Percentiles rank a stretch among this genome's conserved stretches.
Conservation (phyloP, 2,113 vertebrate genomes). For the Madoqua kirkii region DNA sequence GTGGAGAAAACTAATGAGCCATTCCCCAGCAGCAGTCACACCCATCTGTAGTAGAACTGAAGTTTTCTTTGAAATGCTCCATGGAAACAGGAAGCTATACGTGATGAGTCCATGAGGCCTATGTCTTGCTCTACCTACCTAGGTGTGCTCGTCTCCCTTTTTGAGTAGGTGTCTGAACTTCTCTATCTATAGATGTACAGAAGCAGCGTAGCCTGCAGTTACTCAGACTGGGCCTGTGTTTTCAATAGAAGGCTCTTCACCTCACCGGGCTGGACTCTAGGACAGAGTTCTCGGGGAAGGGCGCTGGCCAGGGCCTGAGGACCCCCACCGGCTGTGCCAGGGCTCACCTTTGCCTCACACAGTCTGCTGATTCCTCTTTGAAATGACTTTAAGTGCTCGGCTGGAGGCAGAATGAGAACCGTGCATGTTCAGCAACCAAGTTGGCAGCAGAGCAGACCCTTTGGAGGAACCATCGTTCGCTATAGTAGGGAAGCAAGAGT, state of each 20-base stretch:
- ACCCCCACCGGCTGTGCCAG: neutral
- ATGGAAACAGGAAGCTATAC: neutral
- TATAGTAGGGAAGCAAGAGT: neutral
- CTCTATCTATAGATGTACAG: neutral
- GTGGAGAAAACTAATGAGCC: neutral
- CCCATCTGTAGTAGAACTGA: neutral
- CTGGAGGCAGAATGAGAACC: slow-evolving; percentile 9
- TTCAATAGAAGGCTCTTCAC: neutral
- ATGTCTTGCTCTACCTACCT: neutral
- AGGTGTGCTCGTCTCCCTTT: neutral
- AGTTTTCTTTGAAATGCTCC: neutral
- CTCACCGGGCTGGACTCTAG: neutral
- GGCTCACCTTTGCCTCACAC: neutral
- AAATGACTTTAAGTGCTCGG: neutral
- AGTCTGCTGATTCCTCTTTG: neutral
- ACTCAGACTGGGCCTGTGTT: neutral
- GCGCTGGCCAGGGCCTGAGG: rapidly evolving
- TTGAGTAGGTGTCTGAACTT: neutral
- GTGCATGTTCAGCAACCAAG: slow-evolving; percentile 17
- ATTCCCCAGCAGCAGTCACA: neutral
- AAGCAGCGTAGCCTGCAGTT: neutral
- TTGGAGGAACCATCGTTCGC: neutral
- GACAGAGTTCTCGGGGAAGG: rapidly evolving
- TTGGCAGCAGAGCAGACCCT: neutral
- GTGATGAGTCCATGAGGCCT: neutral